These are phyloP conservation scores for Desmophyllum pertusum DNA, from an alignment of 92 coral and sea anemone species.

Conservation along the genomic window DNA sequence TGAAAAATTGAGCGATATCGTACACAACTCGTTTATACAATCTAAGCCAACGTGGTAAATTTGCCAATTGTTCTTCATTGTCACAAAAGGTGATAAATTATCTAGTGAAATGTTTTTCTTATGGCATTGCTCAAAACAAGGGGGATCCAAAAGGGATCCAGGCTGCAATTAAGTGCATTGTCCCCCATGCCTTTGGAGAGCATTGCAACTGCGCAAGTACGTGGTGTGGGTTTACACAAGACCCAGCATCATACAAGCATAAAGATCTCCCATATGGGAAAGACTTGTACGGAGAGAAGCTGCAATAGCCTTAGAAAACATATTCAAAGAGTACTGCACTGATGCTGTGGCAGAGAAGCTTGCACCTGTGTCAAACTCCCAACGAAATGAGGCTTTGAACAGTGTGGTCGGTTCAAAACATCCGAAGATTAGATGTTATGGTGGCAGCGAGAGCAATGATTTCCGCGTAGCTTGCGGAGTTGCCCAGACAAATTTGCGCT, in stretches of 20 bases:
- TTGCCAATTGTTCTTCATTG: slow-evolving; percentile 44
- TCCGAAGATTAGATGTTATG: slow-evolving; percentile 41
- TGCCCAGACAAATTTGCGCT: slow-evolving; percentile 43
- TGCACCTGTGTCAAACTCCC: slow-evolving; percentile 6
- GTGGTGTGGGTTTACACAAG: neutral
- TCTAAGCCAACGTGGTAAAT: slow-evolving; percentile 51
- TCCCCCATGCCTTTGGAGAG: slow-evolving; percentile 50
- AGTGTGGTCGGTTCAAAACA: slow-evolving; percentile 38
- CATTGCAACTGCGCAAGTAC: slow-evolving; percentile 13
- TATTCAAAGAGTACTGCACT: slow-evolving; percentile 32
- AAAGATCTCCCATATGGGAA: slow-evolving; percentile 12
- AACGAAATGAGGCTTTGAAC: too few relatives aligned
- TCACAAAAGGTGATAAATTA: slow-evolving; percentile 27
- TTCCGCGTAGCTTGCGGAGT: slow-evolving; percentile 51
- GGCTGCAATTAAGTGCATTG: slow-evolving; percentile 22
- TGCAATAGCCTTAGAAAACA: neutral
- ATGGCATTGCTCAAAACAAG: too few relatives aligned
- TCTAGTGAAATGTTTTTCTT: neutral
- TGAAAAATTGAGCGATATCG: too few relatives aligned
- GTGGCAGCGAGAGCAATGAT: slow-evolving; percentile 50
- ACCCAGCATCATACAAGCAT: slow-evolving; percentile 15
- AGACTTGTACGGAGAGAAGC: neutral
- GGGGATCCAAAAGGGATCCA: slow-evolving; percentile 8
- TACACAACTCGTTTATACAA: slow-evolving; percentile 59
- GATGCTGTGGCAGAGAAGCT: slow-evolving; percentile 19